Evolutionary conservation across 2,113 vertebrate genomes (phyloP).

Genomic region (Ifrita kowaldi): DNA sequence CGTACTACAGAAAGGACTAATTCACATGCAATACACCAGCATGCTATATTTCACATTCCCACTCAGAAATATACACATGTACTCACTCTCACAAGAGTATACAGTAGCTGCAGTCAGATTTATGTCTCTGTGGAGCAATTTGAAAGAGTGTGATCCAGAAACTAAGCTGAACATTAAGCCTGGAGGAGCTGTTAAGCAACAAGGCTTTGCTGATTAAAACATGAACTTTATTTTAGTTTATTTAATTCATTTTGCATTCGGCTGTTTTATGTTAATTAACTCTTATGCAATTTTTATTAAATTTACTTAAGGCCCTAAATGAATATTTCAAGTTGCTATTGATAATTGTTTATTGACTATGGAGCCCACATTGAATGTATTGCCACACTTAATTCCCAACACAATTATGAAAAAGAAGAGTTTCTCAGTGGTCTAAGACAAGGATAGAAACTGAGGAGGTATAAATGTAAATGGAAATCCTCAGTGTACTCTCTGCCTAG

Average conservation of each 20-base stretch:
- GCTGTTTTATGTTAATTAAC: slow-evolving; percentile 56
- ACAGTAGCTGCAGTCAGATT: slow-evolving; percentile 44
- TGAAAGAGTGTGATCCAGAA: slow-evolving; percentile 49
- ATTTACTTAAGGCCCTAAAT: slow-evolving; percentile 51
- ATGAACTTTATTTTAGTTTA: slow-evolving; percentile 60
- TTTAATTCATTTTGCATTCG: slow-evolving; percentile 32
- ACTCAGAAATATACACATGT: slow-evolving; percentile 19
- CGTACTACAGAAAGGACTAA: neutral
- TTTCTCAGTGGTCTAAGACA: neutral
- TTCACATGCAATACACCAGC: neutral
- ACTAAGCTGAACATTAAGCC: slow-evolving; percentile 55
- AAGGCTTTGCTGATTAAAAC: slow-evolving; percentile 60
- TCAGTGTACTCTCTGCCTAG: neutral
- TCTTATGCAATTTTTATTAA: slow-evolving; percentile 53
- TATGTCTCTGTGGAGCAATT: slow-evolving; percentile 62
- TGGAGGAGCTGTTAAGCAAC: slow-evolving; percentile 56
- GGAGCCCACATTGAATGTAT: neutral
- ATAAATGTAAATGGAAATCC: neutral
- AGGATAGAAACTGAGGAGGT: neutral
- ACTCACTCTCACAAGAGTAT: slow-evolving; percentile 34
- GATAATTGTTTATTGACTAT: slow-evolving; percentile 7
- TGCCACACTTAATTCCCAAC: neutral
- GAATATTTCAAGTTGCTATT: slow-evolving; percentile 46
- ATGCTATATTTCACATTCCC: neutral
- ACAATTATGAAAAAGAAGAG: neutral